A percentile compares a stretch with the other conserved stretches of the same genome.
phyloP scores from a whole-genome alignment of 1,140 invertebrate genomes.

The Muscidifurax raptorellus region DNA sequence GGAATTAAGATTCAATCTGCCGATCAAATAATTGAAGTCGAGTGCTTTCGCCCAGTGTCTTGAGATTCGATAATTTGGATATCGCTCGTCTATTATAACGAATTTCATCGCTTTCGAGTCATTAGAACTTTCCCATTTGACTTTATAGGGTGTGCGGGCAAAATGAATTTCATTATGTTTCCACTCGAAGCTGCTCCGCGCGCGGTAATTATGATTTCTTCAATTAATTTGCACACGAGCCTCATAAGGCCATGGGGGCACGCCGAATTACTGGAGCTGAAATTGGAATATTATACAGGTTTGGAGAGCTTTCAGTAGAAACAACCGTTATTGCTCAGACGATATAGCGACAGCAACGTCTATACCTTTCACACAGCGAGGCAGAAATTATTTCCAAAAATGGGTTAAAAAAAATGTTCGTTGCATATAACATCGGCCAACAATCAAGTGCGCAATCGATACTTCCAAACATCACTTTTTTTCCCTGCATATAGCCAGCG shows the following conservation, averaged over 20 bases:
- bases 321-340: not conserved
- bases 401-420: too few species aligned
- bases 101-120: not conserved
- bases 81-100: not conserved
- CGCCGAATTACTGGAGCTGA: not conserved
- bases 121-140: slow-evolving; percentile 16
- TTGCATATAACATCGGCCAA: too few species aligned
- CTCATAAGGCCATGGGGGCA: slow-evolving; percentile 30
- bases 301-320: not conserved
- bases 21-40: not conserved
- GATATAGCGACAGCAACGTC: too few species aligned
- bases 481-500: not conserved
- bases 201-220: slow-evolving; percentile 51
- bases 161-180: slow-evolving; percentile 10
- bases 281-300: not conserved
- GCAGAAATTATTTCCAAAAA: too few species aligned
- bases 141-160: not conserved
- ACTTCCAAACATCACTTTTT: not conserved
- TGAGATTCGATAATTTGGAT: not conserved
- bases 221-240: slow-evolving; percentile 50
- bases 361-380: too few species aligned
- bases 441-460: not conserved
- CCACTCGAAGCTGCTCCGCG: not conserved
- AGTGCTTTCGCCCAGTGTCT: not conserved
- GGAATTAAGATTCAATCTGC: not conserved